phyloP scores from a whole-genome alignment of 2,797 vertebrate genomes.

The Mycteria americana region DNA sequence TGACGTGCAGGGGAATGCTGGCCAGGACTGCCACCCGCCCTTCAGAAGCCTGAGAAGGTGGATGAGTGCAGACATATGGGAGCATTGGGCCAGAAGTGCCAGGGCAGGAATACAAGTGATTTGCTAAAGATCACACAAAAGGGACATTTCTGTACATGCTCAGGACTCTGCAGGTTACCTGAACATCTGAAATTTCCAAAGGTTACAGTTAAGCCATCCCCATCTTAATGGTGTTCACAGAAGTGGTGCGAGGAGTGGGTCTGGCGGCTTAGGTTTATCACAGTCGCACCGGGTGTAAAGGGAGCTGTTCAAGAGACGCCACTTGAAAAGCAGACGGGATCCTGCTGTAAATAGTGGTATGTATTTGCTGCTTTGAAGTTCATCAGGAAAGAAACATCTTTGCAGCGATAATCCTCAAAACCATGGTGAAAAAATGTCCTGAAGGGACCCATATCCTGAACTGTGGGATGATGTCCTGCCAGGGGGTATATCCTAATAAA shows the following conservation, averaged over 20 bases:
- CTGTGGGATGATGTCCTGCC: background rate
- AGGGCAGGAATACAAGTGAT: background rate
- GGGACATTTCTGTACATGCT: background rate
- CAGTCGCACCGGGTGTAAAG: accelerated
- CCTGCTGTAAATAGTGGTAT: background rate
- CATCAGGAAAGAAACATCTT: background rate
- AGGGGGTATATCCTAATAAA: slow-evolving; percentile 15
- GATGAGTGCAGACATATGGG: background rate
- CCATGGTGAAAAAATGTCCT: background rate
- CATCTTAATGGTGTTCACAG: background rate
- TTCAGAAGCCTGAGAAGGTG: background rate
- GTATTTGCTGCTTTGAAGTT: slow-evolving; percentile 18
- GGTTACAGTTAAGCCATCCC: background rate
- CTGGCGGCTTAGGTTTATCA: background rate
- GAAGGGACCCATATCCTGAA: background rate
- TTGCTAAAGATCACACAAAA: background rate
- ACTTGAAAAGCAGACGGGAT: background rate
- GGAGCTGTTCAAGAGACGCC: background rate
- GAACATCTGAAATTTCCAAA: background rate
- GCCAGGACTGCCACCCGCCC: background rate
- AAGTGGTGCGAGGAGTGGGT: background rate
- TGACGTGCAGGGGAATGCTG: background rate
- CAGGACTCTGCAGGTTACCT: background rate
- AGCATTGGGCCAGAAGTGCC: background rate
- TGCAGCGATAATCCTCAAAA: background rate